Percentiles rank a stretch among this genome's conserved stretches.
Conservation (phyloP, 2,113 vertebrate genomes). For the Protobothrops flavoviridis region DNA sequence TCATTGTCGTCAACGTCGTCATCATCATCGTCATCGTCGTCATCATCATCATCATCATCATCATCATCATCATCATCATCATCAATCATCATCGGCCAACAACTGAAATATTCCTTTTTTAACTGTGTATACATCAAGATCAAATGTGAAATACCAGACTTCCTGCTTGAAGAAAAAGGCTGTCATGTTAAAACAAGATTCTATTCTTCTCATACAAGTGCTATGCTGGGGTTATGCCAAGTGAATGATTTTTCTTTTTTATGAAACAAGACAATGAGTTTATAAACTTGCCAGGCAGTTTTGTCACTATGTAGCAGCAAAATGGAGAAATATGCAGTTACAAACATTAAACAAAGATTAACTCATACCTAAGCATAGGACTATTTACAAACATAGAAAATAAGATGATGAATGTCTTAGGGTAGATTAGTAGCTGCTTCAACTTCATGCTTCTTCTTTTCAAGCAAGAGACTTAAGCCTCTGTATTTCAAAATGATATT, state of each 20-base stretch:
- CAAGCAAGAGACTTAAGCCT: too few relatives aligned
- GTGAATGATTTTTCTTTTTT: background rate
- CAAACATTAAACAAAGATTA: background rate
- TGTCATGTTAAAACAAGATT: background rate
- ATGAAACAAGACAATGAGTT: background rate
- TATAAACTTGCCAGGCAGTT: background rate
- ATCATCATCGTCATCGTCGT: too few relatives aligned
- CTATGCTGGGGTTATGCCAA: background rate
- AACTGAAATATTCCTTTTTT: background rate
- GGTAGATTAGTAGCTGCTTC: too few relatives aligned
- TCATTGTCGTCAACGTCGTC: too few relatives aligned
- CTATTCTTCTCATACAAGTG: background rate
- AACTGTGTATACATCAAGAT: background rate
- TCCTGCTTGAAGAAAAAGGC: background rate
- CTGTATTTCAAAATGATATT: too few relatives aligned
- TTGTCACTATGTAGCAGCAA: background rate
- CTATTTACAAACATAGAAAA: too few relatives aligned
- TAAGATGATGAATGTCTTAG: too few relatives aligned
- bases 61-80: too few relatives aligned
- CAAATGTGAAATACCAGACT: background rate
- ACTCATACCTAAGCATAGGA: too few relatives aligned
- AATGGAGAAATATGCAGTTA: background rate
- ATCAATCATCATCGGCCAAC: background rate
- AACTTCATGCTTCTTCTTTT: too few relatives aligned
- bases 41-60: fast-evolving